Percentiles rank a stretch among this genome's conserved stretches.
Evolutionary conservation across 2,113 vertebrate species (phyloP).

Genomic region (Corythornis cristatus): DNA sequence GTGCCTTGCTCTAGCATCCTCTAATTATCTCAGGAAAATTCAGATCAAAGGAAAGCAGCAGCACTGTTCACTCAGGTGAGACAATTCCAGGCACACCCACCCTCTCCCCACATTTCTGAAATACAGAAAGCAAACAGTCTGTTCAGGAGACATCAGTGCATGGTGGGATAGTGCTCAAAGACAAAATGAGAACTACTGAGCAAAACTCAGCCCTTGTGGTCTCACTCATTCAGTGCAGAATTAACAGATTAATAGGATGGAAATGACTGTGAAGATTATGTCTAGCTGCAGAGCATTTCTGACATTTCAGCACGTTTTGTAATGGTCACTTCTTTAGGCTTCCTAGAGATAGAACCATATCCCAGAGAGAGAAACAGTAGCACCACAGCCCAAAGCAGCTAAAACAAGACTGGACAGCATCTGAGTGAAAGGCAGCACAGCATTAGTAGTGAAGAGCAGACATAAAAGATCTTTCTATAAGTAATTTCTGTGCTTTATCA

Average conservation of each 20-base stretch:
- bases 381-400: neutral
- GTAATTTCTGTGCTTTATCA: neutral
- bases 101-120: neutral
- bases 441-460: neutral
- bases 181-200: neutral
- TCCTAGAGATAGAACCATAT: neutral
- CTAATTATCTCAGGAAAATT: neutral
- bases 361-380: neutral
- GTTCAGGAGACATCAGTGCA: neutral
- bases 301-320: neutral
- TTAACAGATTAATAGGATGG: neutral
- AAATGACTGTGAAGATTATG: neutral
- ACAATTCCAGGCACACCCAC: neutral
- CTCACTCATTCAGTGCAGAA: neutral
- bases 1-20: neutral
- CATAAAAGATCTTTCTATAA: neutral
- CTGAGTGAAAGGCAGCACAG: neutral
- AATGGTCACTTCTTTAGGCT: neutral
- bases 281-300: neutral
- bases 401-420: neutral
- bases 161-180: neutral
- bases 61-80: neutral
- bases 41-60: neutral
- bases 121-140: neutral
- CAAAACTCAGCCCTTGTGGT: neutral